These are phyloP conservation scores for Crocodylus rhombifer DNA, from an alignment of 2,797 vertebrate species.

Conservation along the genomic window DNA sequence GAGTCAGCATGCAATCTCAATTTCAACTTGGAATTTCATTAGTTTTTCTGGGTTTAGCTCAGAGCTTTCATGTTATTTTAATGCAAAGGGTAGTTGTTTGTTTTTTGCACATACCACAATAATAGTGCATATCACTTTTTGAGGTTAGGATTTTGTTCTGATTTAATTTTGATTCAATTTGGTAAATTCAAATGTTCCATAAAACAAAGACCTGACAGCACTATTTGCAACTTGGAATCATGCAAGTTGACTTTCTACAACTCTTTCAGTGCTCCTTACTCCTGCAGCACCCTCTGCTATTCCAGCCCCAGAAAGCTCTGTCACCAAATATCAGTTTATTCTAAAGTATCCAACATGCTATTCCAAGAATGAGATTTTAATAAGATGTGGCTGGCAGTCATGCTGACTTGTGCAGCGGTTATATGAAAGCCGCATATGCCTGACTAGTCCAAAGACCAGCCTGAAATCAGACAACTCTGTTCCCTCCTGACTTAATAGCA, in stretches of 20 bases:
- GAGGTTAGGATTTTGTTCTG: background rate
- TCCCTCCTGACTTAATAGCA: background rate
- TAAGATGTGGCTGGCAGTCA: background rate
- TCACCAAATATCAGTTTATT: constrained; percentile 36
- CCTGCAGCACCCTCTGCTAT: background rate
- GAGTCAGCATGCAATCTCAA: constrained; percentile 39
- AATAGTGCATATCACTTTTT: constrained; percentile 3
- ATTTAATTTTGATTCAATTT: constrained; percentile 36
- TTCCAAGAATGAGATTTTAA: constrained; percentile 10
- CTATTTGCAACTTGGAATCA: background rate
- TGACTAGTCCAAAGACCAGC: constrained; percentile 16
- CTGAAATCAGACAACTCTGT: background rate
- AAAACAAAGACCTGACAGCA: constrained; percentile 5
- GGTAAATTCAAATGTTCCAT: constrained; percentile 9
- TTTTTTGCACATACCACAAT: background rate
- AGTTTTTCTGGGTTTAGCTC: constrained; percentile 55
- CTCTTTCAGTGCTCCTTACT: constrained; percentile 16
- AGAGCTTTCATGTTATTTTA: constrained; percentile 52
- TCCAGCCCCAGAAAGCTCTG: constrained; percentile 9
- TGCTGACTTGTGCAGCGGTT: background rate
- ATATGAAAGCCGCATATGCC: background rate
- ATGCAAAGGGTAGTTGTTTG: constrained; percentile 24
- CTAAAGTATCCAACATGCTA: background rate
- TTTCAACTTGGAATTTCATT: constrained; percentile 35
- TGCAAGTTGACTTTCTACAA: constrained; percentile 1